Evolutionary conservation across 2,113 vertebrate species (phyloP), one percentile per base, ranked within the genome.

Genomic region (Sigmodon hispidus): DNA sequence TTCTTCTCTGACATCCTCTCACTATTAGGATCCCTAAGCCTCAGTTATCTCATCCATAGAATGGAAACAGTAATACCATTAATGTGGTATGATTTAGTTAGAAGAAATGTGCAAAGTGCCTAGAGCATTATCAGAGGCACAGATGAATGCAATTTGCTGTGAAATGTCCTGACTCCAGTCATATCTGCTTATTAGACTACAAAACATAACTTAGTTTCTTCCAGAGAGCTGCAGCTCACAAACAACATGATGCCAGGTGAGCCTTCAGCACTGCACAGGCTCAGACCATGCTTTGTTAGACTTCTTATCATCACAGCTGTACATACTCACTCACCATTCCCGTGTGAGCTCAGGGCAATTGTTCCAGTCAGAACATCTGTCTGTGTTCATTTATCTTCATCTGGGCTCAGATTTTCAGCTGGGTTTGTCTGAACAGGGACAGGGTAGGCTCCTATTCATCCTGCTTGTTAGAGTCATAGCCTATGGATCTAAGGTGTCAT

Each of bases 41-140:
- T 94, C n/a, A n/a, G 40, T 80, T 63, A 52, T 90, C 34, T 96
- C 61, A 77, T 92, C n/a, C 87, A 15, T 91, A 89, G 93, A 97
- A 93, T 77, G 59, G 61, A 45, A 45, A 90, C 45, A 75, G 91
- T 85, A 86, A 65, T 61, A n/a, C 1, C 40, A 50, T 31, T 52
- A 55, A 40, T 40, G 55, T 75, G 40, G 70, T 59, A 36, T 87
- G 67, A 92, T 65, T 59, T 76, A 43, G 55, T 34, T 55, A 83
- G 50, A 31, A 63, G 55, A 84, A 63, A 84, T 50, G 36, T 45
- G 15, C 43, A 36, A 87, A 90, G 29, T 79, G 26, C 80, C n/a
- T 61, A 21, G n/a, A 63, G 80, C 40, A 45, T 63, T 31, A 63
- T 84, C 80, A 45, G 55, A 59, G 31, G 11, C 72, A 45, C 1